Evolutionary conservation across 2,888 invertebrate genomes (phyloP), one percentile per base, ranked within the genome.

Genomic region (Agrotis puta): DNA sequence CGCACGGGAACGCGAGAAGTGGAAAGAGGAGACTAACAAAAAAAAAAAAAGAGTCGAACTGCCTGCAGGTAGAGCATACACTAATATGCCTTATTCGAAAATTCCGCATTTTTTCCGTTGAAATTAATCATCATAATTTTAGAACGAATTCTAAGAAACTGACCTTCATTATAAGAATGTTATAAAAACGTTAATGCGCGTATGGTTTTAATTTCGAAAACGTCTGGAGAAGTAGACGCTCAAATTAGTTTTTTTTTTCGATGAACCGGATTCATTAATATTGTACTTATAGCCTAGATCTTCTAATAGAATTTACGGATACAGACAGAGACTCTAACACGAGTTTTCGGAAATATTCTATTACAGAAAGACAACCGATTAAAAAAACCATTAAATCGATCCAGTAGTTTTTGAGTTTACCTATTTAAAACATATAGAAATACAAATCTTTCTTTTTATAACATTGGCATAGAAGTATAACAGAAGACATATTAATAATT

Each of bases 201-300:
- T 75, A 59, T 22, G 22, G 51, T 59, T 79, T 74, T 57, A 22
- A 61, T 47, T 64, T 51, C 11, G 47, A 54, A 51, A 27, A 64
- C 27, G 47, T 64, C 54, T 61, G 43, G 16, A 11, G 5, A 14
- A 27, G n/a, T n/a, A 57, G 48, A 54, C 9, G 54, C 11, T 13
- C 22, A n/a, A 74, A 65, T 74, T 39, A 54, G 53, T 45, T 71
- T 62, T 72, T 71, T 62, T 72, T 65, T 64, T 62, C 3, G 1
- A 1, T 48, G 43, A 63, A 14, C 63, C 16, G 57, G 43, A 63
- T 74, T 58, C 13, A n/a, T 51, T 7, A 7, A 53, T 67, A 62
- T 11, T 20, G 22, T 77, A 24, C 13, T 56, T 74, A 62, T 22
- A 3, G 14, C 47, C 24, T 70, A 45, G 2, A 22, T n/a, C 1